Conservation (phyloP, 2,113 vertebrate genomes). For the Jaculus jaculus region DNA sequence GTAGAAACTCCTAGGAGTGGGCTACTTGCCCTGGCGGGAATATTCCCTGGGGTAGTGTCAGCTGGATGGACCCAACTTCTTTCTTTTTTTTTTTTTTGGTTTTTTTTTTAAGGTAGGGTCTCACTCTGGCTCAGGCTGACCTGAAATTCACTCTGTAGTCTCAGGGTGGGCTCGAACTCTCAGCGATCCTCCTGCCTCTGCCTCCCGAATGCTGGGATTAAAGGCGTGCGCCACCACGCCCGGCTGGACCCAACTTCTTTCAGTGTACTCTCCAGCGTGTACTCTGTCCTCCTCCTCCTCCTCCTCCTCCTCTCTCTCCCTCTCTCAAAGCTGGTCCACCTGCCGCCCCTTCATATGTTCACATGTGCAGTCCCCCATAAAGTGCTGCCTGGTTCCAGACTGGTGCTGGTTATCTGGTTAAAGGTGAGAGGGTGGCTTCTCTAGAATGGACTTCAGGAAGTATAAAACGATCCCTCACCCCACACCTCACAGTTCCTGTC, state of each 20-base stretch:
- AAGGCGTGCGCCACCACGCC: no score
- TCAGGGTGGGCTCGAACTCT: no score
- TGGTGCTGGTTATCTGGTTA: neutral
- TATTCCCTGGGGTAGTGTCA: neutral
- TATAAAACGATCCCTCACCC: neutral
- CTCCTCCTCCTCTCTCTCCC: no score
- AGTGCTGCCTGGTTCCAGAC: neutral
- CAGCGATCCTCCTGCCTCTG: no score
- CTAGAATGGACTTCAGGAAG: neutral
- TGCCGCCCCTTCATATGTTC: neutral
- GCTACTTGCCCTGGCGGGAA: neutral
- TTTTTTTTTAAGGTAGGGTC: no score
- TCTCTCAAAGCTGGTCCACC: neutral
- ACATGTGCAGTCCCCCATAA: neutral
- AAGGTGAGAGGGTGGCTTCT: neutral
- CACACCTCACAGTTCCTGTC: neutral
- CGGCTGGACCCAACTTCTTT: no score
- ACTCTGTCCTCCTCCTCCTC: neutral
- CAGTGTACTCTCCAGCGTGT: no score
- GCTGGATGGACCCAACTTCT: neutral
- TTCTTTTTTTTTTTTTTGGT: no score
- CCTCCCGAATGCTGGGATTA: no score
- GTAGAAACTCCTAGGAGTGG: neutral
- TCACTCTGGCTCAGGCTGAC: no score
- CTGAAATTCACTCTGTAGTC: no score